Conservation (phyloP, 2,888 invertebrate genomes). For the Chouioia cunea region DNA sequence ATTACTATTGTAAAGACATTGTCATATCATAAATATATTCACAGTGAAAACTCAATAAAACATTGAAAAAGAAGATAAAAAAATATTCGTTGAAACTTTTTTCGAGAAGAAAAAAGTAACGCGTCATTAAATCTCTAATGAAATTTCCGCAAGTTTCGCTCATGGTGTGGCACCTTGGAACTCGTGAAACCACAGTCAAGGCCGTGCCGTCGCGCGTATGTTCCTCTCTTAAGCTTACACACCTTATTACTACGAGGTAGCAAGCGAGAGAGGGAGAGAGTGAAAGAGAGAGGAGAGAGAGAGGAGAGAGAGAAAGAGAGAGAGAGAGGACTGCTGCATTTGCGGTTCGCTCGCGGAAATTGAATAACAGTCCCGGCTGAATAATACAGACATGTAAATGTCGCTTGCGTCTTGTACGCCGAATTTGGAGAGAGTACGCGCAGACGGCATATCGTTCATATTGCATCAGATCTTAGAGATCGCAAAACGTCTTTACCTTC, state of each 20-base stretch:
- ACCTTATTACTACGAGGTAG: conserved; percentile 20
- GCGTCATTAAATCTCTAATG: too few relatives aligned
- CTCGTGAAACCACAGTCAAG: background rate
- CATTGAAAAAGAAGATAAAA: too few relatives aligned
- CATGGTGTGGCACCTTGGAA: background rate
- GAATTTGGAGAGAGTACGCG: conserved; percentile 43
- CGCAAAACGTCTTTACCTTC: conserved; percentile 50
- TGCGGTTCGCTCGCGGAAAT: conserved; percentile 56
- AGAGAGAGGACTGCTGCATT: background rate
- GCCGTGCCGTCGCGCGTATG: background rate
- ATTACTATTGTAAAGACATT: too few relatives aligned
- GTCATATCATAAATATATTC: too few relatives aligned
- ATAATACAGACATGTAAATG: conserved; percentile 67
- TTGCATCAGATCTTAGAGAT: conserved; percentile 54
- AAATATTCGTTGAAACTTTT: too few relatives aligned
- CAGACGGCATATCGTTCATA: conserved; percentile 63
- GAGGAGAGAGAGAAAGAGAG: background rate
- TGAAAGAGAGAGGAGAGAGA: background rate
- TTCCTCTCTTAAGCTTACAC: too few relatives aligned
- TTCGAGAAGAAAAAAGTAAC: too few relatives aligned
- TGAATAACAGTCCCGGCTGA: conserved; percentile 65
- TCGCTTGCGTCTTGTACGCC: conserved; percentile 27
- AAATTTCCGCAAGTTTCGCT: too few relatives aligned
- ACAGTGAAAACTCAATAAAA: too few relatives aligned
- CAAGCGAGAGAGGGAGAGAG: conserved; percentile 14